These are phyloP conservation scores for Zosterops lateralis DNA, from an alignment of 2,113 vertebrate species.

Conservation along the genomic window DNA sequence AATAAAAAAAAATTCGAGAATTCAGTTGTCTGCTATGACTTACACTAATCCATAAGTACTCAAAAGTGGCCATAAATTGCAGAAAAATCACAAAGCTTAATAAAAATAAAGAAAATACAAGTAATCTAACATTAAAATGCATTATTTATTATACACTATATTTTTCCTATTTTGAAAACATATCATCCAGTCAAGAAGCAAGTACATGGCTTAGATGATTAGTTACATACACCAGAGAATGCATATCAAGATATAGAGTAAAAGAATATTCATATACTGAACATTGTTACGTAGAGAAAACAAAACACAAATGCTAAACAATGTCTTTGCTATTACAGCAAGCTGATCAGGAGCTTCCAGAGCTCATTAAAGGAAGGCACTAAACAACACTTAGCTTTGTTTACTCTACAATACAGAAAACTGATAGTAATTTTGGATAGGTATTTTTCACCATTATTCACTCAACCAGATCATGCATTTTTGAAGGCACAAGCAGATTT, in stretches of 20 bases:
- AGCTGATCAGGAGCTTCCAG: neutral
- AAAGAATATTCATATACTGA: neutral
- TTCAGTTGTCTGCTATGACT: neutral
- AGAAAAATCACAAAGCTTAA: neutral
- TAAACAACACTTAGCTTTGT: neutral
- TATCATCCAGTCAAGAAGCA: neutral
- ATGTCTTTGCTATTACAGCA: neutral
- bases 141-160: neutral
- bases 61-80: neutral
- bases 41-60: neutral
- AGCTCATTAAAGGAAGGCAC: neutral
- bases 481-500: conserved; percentile 1
- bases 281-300: neutral
- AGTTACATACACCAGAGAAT: neutral
- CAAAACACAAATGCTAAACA: neutral
- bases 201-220: neutral
- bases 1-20: neutral
- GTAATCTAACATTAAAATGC: neutral
- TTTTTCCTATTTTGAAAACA: neutral
- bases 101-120: neutral
- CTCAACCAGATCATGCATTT: neutral
- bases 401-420: neutral
- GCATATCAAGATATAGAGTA: neutral
- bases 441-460: neutral
- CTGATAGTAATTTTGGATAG: neutral